A percentile compares a stretch with the other conserved stretches of the same genome.
These are phyloP conservation scores for sheep (Ovis aries) DNA, from an alignment of 2,113 vertebrate genomes.

Conservation along the genomic window ARS-UI_Ramb_v3.0 NC_056056.1:66880501-66881000, in stretches of 20 bases:
- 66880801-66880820: background rate
- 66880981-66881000: too few relatives aligned
- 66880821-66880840: background rate
- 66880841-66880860: background rate
- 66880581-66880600: background rate
- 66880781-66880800: background rate
- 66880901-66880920: too few relatives aligned
- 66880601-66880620: background rate
- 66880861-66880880: background rate
- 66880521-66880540: background rate
- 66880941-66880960: too few relatives aligned
- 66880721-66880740: background rate
- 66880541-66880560: background rate
- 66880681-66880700: background rate
- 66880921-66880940: too few relatives aligned
- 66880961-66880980: too few relatives aligned
- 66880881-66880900: too few relatives aligned
- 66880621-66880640: background rate
- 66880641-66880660: background rate
- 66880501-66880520: background rate
- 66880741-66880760: background rate
- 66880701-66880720: background rate
- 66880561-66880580: background rate
- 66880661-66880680: background rate
- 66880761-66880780: background rate